phyloP scores from a whole-genome alignment of 2,888 invertebrate species.

The Chrysina gloriosa region DNA sequence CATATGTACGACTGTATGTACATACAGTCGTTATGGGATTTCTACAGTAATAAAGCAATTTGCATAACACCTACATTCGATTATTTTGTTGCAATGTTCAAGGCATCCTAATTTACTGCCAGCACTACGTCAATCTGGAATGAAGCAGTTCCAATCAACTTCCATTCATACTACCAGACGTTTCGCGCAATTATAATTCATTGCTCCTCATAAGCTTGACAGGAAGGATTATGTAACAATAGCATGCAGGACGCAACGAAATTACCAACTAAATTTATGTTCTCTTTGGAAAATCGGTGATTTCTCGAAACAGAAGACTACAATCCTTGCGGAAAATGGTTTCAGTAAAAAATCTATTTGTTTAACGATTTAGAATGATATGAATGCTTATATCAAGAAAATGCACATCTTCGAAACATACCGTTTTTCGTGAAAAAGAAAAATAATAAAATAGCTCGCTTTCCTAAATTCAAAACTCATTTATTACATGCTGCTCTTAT shows the following conservation, averaged over 20 bases:
- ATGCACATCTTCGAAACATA: neutral
- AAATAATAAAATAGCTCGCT: no score
- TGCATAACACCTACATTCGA: conserved; percentile 7
- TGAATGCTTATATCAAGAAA: neutral
- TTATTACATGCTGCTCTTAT: no score
- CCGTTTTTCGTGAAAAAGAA: no score
- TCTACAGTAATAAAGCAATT: no score
- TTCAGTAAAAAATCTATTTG: neutral
- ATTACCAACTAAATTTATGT: conserved; percentile 16
- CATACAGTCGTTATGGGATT: no score
- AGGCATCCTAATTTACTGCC: conserved; percentile 13
- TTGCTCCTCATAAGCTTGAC: conserved; percentile 14
- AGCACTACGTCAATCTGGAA: conserved; percentile 9
- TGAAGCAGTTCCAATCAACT: conserved; percentile 26
- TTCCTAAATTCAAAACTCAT: no score
- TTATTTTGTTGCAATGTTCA: conserved; percentile 4
- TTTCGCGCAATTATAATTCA: conserved; percentile 22
- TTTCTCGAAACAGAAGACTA: neutral
- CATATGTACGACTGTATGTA: no score
- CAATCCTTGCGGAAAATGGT: neutral
- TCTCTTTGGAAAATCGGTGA: neutral
- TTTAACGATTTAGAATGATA: neutral
- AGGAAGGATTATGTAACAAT: neutral
- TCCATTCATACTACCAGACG: conserved; percentile 6
- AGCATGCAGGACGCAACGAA: conserved; percentile 11